Base-by-base conservation (phyloP, 2,113 vertebrate genomes). In the Notothenia coriiceps region DNA sequence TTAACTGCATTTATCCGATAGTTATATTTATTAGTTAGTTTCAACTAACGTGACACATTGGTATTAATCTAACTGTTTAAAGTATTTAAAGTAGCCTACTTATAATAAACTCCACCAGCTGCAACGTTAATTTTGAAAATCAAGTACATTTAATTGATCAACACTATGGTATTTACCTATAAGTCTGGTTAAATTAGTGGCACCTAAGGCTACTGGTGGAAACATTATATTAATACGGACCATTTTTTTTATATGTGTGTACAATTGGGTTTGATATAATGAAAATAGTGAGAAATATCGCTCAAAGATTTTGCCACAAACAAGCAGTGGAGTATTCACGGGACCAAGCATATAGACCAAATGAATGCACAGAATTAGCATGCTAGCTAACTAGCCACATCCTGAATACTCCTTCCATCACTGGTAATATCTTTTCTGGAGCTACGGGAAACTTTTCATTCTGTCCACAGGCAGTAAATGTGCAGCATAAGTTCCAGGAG, bases 381-480 rank as follows among this genome's bases (percentile, higher is more conserved):
- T 40, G 35, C 35, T 6, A 40, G 35, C 35, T 40, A 40, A 40
- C 35, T 40, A 40, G 35, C 7, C 35, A 40, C 35, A 40, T 40
- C 35, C 9, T 44, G n/a, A 15, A 22, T 3, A 6, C 6, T n/a
- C 12, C 6, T 40, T 25, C 2, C 17, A n/a, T 51, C 40, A 33
- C 22, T 63, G 6, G 51, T 5, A 50, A 33, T 33, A 67, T 22
- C 13, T 50, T 33, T 14, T 10, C 4, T 29, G 6, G 35, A 40
- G 35, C 35, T 40, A 40, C 7, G 1, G 35, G 35, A 40, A 40
- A 40, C 35, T 40, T 13, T 10, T 43, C 25, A 40, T 60, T 29
- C 35, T n/a, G 55, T 66, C 65, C 70, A 71, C 44, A 20, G 13
- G 74, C 60, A 47, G 33, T 25, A 68, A 33, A 22, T 55, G 4